phyloP scores from a whole-genome alignment of 2,797 vertebrate species.

The Lagocephalus sceleratus region DNA sequence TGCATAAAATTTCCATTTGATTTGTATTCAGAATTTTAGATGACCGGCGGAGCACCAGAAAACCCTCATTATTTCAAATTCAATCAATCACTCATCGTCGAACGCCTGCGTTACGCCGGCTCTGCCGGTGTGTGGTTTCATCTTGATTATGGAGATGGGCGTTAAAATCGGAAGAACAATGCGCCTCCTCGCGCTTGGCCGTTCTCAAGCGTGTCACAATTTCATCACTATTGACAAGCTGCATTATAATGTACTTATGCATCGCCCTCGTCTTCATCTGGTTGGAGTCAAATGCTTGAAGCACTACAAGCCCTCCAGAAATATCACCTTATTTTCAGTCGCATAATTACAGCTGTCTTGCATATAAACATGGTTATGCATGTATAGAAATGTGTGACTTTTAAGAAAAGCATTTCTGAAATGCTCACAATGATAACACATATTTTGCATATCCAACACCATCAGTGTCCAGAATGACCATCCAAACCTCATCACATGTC shows the following conservation, averaged over 20 bases:
- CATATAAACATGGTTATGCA: not conserved
- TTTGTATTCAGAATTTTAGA: slow-evolving; percentile 83
- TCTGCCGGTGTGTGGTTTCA: slow-evolving; percentile 70
- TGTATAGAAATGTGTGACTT: not conserved
- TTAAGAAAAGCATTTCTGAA: no score
- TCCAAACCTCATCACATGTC: no score
- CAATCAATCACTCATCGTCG: slow-evolving; percentile 82
- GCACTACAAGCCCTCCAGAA: slow-evolving; percentile 23
- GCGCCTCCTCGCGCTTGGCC: slow-evolving; percentile 55
- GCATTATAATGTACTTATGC: slow-evolving; percentile 80
- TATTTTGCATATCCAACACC: not conserved
- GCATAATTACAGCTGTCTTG: not conserved
- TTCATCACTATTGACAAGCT: slow-evolving; percentile 83
- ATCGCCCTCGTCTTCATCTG: slow-evolving; percentile 55
- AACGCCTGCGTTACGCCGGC: slow-evolving; percentile 60
- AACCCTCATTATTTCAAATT: slow-evolving; percentile 85
- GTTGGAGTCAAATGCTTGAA: slow-evolving; percentile 50
- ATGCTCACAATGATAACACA: no score
- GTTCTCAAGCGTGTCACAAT: slow-evolving; percentile 70
- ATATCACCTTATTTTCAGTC: slow-evolving; percentile 35
- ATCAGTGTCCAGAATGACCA: no score
- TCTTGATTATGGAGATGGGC: slow-evolving; percentile 84
- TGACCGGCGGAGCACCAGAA: slow-evolving; percentile 75
- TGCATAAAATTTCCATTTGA: slow-evolving; percentile 86
- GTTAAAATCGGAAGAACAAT: slow-evolving; percentile 74